A percentile compares a stretch with the other conserved stretches of the same genome.
Evolutionary conservation across 2,888 invertebrate species (phyloP).

Genomic region (Auanema freiburgensis): DNA sequence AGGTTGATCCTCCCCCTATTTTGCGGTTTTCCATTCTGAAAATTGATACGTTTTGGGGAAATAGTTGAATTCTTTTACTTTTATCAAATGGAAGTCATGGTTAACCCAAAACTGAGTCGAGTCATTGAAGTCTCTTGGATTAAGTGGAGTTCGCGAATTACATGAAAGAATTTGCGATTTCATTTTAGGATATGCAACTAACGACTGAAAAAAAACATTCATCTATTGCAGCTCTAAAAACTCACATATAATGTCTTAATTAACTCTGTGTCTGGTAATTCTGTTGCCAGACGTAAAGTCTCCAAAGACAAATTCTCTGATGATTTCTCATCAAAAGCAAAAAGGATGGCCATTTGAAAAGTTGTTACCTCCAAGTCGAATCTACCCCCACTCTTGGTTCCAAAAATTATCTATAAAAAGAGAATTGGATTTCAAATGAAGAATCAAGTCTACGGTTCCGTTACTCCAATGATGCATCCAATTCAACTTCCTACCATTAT

Average conservation of each 20-base stretch:
- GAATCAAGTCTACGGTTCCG: constrained; percentile 75
- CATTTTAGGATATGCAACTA: constrained; percentile 89
- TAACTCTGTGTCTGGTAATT: constrained; percentile 91
- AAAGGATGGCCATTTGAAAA: constrained; percentile 98
- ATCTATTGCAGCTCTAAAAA: background rate
- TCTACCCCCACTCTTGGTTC: constrained; percentile 81
- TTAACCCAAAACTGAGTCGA: constrained; percentile 87
- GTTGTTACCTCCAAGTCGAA: constrained; percentile 98
- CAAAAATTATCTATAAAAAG: constrained; percentile 79
- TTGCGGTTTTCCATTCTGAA: constrained; percentile 89
- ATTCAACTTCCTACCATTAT: constrained; percentile 92
- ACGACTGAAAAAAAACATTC: constrained; percentile 74
- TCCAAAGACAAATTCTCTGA: constrained; percentile 85
- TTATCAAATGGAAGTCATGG: constrained; percentile 79
- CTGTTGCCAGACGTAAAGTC: constrained; percentile 91
- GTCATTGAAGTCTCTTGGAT: constrained; percentile 90
- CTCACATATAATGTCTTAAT: constrained; percentile 83
- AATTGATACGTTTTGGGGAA: constrained; percentile 20
- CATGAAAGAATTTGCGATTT: constrained; percentile 88
- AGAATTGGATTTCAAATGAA: background rate
- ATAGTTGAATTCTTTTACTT: constrained; percentile 31
- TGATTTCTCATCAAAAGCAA: constrained; percentile 97
- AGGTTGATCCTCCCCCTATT: constrained; percentile 92
- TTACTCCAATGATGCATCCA: constrained; percentile 99
- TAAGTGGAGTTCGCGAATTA: constrained; percentile 71